These are phyloP conservation scores for Popillia japonica DNA, from an alignment of 1,140 invertebrate species.

Conservation along the genomic window DNA sequence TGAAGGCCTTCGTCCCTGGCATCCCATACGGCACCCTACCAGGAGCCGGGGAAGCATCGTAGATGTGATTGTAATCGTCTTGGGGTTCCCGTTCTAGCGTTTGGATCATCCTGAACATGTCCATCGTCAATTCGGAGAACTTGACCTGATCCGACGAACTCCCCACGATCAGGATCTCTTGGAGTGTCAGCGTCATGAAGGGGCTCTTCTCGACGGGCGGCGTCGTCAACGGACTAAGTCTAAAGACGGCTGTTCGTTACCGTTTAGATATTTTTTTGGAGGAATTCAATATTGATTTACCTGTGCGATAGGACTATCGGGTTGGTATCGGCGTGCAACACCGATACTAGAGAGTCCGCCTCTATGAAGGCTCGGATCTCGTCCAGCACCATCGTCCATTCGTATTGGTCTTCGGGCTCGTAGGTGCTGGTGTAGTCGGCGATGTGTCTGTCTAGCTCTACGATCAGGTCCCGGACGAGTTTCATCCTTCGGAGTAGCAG, in stretches of 20 bases:
- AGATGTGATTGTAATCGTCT: constrained; percentile 82
- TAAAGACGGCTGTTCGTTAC: constrained; percentile 56
- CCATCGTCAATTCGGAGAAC: constrained; percentile 96
- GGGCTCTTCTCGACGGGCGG: constrained; percentile 88
- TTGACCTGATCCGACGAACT: constrained; percentile 96
- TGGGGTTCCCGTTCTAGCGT: constrained; percentile 91
- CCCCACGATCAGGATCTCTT: constrained; percentile 95
- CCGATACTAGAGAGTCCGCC: constrained; percentile 87
- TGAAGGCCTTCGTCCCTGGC: constrained; percentile 65
- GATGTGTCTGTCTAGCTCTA: constrained; percentile 89
- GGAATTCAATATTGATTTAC: constrained; percentile 65
- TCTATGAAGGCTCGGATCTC: constrained; percentile 96
- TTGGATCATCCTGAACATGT: constrained; percentile 98
- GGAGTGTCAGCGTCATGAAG: constrained; percentile 85
- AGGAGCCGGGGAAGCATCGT: constrained; percentile 86
- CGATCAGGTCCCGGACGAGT: constrained; percentile 89
- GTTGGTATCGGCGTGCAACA: constrained; percentile 87
- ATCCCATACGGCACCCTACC: constrained; percentile 74
- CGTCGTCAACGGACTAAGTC: constrained; percentile 84
- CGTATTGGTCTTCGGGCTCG: constrained; percentile 95
- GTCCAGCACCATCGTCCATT: constrained; percentile 93
- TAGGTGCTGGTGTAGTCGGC: constrained; percentile 95
- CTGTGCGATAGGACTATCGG: constrained; percentile 84
- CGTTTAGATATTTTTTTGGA: constrained; percentile 20
- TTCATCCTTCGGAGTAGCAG: constrained; percentile 94